A percentile compares a stretch with the other conserved stretches of the same genome.
These are phyloP conservation scores for Columba janthina DNA, from an alignment of 2,113 vertebrate species.

Conservation along the genomic window DNA sequence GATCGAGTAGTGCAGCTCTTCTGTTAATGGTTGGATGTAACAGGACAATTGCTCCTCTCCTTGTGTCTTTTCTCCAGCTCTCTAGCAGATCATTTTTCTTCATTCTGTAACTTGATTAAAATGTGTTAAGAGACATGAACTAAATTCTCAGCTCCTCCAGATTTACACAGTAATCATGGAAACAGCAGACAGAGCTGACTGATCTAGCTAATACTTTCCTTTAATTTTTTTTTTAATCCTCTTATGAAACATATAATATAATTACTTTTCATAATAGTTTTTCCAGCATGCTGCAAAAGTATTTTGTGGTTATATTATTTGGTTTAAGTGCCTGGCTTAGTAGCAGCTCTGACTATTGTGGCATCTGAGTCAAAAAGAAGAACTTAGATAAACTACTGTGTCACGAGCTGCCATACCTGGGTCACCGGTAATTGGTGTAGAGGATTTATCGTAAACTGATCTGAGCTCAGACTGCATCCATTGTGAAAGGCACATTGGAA, in stretches of 20 bases:
- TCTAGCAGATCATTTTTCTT: neutral
- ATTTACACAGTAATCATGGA: neutral
- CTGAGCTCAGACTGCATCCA: neutral
- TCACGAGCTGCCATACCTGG: neutral
- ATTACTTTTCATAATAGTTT: neutral
- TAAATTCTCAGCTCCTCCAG: neutral
- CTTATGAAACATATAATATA: neutral
- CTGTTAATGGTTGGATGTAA: neutral
- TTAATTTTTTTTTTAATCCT: neutral
- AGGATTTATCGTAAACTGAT: neutral
- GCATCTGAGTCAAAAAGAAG: neutral
- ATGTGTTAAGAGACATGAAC: neutral
- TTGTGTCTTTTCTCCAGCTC: neutral
- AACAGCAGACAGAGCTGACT: neutral
- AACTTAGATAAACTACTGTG: neutral
- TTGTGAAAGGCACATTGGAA: neutral
- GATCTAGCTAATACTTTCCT: neutral
- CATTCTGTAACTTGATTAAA: neutral
- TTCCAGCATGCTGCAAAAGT: neutral
- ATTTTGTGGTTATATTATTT: neutral
- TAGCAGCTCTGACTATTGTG: neutral
- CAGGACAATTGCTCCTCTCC: neutral
- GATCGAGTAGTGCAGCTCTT: neutral
- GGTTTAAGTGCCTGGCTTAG: neutral
- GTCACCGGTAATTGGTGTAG: neutral